A percentile compares a stretch with the other conserved stretches of the same genome.
Conservation (phyloP, 2,797 vertebrate species). For the Crenuchus spilurus region DNA sequence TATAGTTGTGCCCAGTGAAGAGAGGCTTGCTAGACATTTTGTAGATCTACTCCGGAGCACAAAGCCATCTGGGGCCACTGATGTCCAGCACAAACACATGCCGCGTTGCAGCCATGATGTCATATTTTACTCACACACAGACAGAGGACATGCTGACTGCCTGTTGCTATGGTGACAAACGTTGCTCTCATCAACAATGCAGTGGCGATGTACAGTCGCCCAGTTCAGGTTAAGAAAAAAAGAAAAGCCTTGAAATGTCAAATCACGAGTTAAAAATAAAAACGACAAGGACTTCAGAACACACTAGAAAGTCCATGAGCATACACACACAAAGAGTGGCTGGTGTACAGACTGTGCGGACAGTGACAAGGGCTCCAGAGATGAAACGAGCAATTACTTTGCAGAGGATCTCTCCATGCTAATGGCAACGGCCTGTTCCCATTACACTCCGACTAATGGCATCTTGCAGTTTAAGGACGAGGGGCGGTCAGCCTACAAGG, state of each 20-base stretch:
- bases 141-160: constrained; percentile 45
- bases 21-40: not conserved
- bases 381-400: constrained; percentile 43
- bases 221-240: not conserved
- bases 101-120: constrained; percentile 47
- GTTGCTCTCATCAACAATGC: constrained; percentile 50
- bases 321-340: not conserved
- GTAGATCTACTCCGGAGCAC: not conserved
- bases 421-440: constrained; percentile 24
- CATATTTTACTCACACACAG: constrained; percentile 44
- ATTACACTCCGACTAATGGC: constrained; percentile 38
- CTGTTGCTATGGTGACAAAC: constrained; percentile 56
- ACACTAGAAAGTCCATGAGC: not conserved
- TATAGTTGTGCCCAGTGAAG: not conserved
- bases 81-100: not conserved
- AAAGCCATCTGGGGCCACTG: not conserved
- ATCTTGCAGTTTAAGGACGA: constrained; percentile 8
- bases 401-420: constrained; percentile 20
- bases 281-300: constrained; percentile 6
- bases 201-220: constrained; percentile 7
- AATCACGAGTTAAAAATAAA: constrained; percentile 16
- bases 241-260: constrained; percentile 32
- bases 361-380: constrained; percentile 11
- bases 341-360: constrained; percentile 5
- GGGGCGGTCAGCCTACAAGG: constrained; percentile 1